Percentiles rank a stretch among this genome's conserved stretches.
These are phyloP conservation scores for Drosophila kambysellisi DNA, from an alignment of 2,888 invertebrate genomes.

Conservation along the genomic window DNA sequence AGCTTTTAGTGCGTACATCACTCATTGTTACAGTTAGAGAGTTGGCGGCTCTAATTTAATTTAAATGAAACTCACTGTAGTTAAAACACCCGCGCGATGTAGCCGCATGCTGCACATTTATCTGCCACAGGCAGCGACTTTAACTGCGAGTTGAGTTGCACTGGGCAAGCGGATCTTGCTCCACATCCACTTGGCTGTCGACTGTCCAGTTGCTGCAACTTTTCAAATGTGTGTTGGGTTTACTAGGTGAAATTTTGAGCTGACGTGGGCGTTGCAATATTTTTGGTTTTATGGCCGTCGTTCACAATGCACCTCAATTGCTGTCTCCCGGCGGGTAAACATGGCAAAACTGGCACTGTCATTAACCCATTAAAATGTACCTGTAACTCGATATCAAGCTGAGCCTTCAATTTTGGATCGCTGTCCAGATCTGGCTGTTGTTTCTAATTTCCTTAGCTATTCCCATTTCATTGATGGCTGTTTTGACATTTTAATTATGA, in stretches of 20 bases:
- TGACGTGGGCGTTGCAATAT: constrained; percentile 71
- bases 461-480: neutral
- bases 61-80: constrained; percentile 69
- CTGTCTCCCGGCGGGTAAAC: constrained; percentile 51
- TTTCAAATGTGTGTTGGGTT: constrained; percentile 56
- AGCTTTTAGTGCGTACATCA: constrained; percentile 77
- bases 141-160: constrained; percentile 31
- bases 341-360: constrained; percentile 42
- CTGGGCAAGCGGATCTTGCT: constrained; percentile 68
- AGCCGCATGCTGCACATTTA: constrained; percentile 56
- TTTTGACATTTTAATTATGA: neutral
- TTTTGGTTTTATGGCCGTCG: constrained; percentile 63
- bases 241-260: constrained; percentile 71
- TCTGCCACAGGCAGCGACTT: constrained; percentile 58
- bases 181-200: constrained; percentile 56
- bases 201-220: constrained; percentile 41
- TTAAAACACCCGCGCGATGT: constrained; percentile 66
- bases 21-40: constrained; percentile 80
- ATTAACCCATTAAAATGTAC: constrained; percentile 55
- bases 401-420: constrained; percentile 26
- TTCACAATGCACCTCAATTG: constrained; percentile 58
- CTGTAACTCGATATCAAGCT: constrained; percentile 39
- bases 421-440: neutral
- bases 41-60: constrained; percentile 78
- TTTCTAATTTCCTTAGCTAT: neutral